Conservation (phyloP, 2,113 vertebrate species). For the Anarrhichthys ocellatus region DNA sequence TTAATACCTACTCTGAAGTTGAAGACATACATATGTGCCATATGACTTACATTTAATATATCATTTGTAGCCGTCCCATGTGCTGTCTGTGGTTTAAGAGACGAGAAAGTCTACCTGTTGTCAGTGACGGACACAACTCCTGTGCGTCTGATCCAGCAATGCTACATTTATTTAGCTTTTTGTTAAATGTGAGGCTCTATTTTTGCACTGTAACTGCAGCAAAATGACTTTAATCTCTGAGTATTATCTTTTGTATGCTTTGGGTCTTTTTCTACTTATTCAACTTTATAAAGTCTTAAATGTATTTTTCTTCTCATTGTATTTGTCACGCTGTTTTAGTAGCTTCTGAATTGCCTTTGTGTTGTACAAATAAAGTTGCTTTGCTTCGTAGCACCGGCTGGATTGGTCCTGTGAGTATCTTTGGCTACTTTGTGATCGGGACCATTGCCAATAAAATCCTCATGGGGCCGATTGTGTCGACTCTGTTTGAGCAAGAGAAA, state of each 20-base stretch:
- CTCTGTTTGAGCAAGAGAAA: conserved; percentile 95
- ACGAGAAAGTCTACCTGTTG: not conserved
- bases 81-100: not conserved
- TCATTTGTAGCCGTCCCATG: not conserved
- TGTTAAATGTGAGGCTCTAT: not conserved
- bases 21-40: not conserved
- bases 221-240: not conserved
- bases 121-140: not conserved
- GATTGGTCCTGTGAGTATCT: conserved; percentile 93
- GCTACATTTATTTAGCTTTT: not conserved
- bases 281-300: not conserved
- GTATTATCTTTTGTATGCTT: not conserved
- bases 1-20: not conserved
- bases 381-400: conserved; percentile 89
- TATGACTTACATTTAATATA: not conserved
- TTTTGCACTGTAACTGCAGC: not conserved
- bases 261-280: not conserved
- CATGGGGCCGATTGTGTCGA: conserved; percentile 94
- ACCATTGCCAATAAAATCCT: conserved; percentile 91
- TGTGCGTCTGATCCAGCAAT: not conserved
- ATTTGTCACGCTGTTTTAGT: not conserved
- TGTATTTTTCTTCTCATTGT: not conserved
- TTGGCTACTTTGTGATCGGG: conserved; percentile 93
- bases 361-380: not conserved
- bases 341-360: not conserved